Percentiles rank a stretch among this genome's conserved stretches.
These are phyloP conservation scores for Hippocampus barbouri DNA, from an alignment of 2,113 vertebrate genomes.

Conservation along the genomic window DNA sequence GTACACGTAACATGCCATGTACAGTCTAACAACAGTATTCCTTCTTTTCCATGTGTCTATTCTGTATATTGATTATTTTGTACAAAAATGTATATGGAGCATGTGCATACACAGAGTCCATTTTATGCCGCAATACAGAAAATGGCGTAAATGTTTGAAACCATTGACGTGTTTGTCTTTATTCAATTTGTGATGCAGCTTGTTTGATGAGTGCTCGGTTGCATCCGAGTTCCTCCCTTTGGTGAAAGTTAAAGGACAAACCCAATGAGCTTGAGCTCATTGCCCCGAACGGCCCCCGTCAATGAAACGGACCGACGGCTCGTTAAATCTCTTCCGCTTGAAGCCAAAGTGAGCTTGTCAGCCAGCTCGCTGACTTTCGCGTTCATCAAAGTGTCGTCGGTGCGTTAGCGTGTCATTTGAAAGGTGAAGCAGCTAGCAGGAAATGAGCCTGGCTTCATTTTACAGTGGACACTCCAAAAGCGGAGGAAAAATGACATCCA, in stretches of 20 bases:
- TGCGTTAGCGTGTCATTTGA: not conserved
- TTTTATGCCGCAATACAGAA: slow-evolving; percentile 49
- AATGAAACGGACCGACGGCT: not conserved
- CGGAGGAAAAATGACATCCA: not conserved
- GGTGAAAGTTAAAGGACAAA: slow-evolving; percentile 3
- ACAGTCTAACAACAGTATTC: slow-evolving; percentile 59
- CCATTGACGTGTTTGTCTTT: slow-evolving; percentile 6
- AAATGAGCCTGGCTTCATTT: not conserved
- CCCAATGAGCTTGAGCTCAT: not conserved
- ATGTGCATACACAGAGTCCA: slow-evolving; percentile 65
- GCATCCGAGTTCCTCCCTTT: not conserved
- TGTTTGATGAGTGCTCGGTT: not conserved
- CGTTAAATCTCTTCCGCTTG: not conserved
- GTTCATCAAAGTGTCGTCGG: not conserved
- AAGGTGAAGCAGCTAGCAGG: not conserved
- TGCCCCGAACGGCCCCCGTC: not conserved
- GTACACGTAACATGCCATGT: slow-evolving; percentile 26
- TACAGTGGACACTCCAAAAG: not conserved
- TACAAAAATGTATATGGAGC: slow-evolving; percentile 70
- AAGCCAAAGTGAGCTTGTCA: not conserved
- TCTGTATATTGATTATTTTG: slow-evolving; percentile 59
- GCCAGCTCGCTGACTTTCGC: not conserved
- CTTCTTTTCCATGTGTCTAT: slow-evolving; percentile 50
- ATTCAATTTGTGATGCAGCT: not conserved
- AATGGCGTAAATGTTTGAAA: slow-evolving; percentile 43